Percentiles rank a stretch among this genome's conserved stretches.
Evolutionary conservation across 2,888 invertebrate genomes (phyloP).

Genomic region (Sceliomorpha sp.): DNA sequence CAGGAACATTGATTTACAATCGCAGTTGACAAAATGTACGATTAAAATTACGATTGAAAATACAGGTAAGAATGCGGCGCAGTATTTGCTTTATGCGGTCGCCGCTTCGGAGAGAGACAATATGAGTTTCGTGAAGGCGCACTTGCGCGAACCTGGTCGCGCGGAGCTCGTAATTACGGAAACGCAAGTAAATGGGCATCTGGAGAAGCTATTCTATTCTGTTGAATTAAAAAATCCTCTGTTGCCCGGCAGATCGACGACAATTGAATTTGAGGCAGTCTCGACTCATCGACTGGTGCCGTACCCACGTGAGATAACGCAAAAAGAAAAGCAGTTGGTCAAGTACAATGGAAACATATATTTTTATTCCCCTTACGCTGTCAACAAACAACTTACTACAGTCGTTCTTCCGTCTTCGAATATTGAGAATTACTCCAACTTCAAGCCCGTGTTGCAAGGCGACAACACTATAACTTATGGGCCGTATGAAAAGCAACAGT

Average conservation of each 20-base stretch:
- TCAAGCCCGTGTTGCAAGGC: slow-evolving; percentile 89
- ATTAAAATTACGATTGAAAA: slow-evolving; percentile 92
- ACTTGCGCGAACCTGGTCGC: slow-evolving; percentile 74
- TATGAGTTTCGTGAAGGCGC: slow-evolving; percentile 88
- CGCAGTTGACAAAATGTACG: slow-evolving; percentile 92
- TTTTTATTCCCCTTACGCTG: slow-evolving; percentile 90
- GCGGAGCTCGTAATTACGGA: slow-evolving; percentile 76
- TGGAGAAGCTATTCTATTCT: slow-evolving; percentile 82
- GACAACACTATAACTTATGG: slow-evolving; percentile 94
- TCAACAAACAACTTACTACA: slow-evolving; percentile 89
- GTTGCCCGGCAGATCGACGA: slow-evolving; percentile 83
- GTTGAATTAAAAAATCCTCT: slow-evolving; percentile 84
- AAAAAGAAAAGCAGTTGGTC: slow-evolving; percentile 96
- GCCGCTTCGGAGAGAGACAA: slow-evolving; percentile 84
- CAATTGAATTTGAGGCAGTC: slow-evolving; percentile 86
- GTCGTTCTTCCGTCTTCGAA: slow-evolving; percentile 89
- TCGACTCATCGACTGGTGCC: slow-evolving; percentile 89
- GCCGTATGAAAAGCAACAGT: slow-evolving; percentile 88
- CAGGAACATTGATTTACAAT: slow-evolving; percentile 91
- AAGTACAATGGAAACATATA: slow-evolving; percentile 92
- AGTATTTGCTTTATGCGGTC: slow-evolving; percentile 86
- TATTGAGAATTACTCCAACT: slow-evolving; percentile 90
- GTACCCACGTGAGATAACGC: slow-evolving; percentile 93
- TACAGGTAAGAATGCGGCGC: slow-evolving; percentile 86
- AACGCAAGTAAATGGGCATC: slow-evolving; percentile 81